phyloP scores from a whole-genome alignment of 2,113 vertebrate species.

The Chloropsis cyanopogon region DNA sequence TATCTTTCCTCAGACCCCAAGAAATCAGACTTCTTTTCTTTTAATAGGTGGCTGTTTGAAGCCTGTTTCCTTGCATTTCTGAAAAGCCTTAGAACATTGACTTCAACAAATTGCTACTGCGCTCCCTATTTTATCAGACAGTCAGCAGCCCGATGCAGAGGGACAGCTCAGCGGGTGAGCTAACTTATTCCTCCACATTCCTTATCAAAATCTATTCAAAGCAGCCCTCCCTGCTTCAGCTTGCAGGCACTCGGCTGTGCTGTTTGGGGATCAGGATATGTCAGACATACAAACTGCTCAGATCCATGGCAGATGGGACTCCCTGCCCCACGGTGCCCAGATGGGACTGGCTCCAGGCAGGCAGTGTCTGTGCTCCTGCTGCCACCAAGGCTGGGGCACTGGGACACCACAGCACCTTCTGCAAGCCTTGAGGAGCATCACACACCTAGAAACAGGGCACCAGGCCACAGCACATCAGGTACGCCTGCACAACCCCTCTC shows the following conservation, averaged over 20 bases:
- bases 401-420: neutral
- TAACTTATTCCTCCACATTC: neutral
- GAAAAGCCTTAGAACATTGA: neutral
- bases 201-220: neutral
- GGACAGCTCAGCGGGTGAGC: neutral
- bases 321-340: rapidly evolving
- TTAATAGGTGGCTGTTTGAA: neutral
- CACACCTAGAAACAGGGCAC: rapidly evolving
- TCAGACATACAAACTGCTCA: neutral
- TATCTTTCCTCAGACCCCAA: neutral
- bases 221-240: neutral
- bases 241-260: rapidly evolving
- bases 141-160: neutral
- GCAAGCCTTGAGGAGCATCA: rapidly evolving
- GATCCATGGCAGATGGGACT: neutral
- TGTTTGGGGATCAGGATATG: neutral
- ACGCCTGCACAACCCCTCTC: rapidly evolving
- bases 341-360: rapidly evolving
- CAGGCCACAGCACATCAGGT: too few relatives aligned
- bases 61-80: neutral
- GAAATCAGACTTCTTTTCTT: neutral
- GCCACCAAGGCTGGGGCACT: rapidly evolving
- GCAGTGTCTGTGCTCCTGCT: rapidly evolving
- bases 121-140: neutral
- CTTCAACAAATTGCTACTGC: neutral